A percentile compares a stretch with the other conserved stretches of the same genome.
Evolutionary conservation across 2,888 invertebrate species (phyloP).

Genomic region (Eilema sororculum): DNA sequence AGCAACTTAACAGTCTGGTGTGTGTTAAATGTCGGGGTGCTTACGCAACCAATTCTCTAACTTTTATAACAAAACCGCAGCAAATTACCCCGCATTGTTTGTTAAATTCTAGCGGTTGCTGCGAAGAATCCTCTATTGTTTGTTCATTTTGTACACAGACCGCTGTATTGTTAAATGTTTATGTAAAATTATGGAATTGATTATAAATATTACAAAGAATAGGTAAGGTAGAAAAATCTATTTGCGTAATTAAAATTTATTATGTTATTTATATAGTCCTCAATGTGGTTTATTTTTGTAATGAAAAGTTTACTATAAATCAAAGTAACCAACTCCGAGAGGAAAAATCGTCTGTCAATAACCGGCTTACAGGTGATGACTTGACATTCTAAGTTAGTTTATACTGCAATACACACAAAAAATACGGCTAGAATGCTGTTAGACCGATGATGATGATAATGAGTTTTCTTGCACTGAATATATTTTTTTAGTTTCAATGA

Average conservation of each 20-base stretch:
- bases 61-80: constrained; percentile 51
- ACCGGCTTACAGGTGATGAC: no score
- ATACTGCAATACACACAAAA: background rate
- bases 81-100: constrained; percentile 52
- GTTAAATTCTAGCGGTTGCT: constrained; percentile 45
- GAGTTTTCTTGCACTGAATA: background rate
- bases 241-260: background rate
- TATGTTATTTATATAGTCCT: no score
- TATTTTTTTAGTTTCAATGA: background rate
- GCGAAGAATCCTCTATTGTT: constrained; percentile 35
- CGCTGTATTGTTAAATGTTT: background rate
- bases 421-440: background rate
- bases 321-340: no score
- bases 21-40: constrained; percentile 42
- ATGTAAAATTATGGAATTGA: background rate
- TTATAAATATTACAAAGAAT: background rate
- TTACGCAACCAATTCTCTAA: constrained; percentile 50
- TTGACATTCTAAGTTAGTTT: background rate
- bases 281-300: no score
- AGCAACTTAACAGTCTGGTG: constrained; percentile 34
- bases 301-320: no score
- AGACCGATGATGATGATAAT: background rate
- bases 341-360: no score
- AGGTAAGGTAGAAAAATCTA: background rate
- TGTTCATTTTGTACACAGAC: constrained; percentile 21